These are phyloP conservation scores for Lumbricus terrestris DNA, from an alignment of 2,888 invertebrate species.

Conservation along the genomic window DNA sequence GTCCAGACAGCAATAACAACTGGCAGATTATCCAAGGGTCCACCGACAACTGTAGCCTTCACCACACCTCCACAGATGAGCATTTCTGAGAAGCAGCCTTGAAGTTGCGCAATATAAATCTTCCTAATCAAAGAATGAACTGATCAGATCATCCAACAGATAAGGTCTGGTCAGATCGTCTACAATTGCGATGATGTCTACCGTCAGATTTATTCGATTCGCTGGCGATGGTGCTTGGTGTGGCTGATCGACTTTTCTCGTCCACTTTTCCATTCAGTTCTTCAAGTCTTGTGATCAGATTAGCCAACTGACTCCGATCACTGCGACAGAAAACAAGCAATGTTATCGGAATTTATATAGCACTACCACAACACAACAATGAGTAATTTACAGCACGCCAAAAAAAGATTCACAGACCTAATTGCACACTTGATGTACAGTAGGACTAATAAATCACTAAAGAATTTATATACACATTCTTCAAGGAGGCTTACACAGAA, in stretches of 20 bases:
- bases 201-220: slow-evolving; percentile 33
- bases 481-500: too few relatives aligned
- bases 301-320: slow-evolving; percentile 76
- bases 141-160: not conserved
- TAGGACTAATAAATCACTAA: too few relatives aligned
- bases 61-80: too few relatives aligned
- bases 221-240: slow-evolving; percentile 35
- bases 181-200: not conserved
- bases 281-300: slow-evolving; percentile 67
- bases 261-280: slow-evolving; percentile 66
- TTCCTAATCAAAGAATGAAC: too few relatives aligned
- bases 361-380: not conserved
- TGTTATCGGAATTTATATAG: not conserved
- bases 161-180: not conserved
- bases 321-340: slow-evolving; percentile 63
- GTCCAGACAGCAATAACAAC: not conserved
- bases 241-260: slow-evolving; percentile 30
- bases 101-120: too few relatives aligned
- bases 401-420: not conserved
- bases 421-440: not conserved
- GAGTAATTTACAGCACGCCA: not conserved
- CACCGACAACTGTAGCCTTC: not conserved
- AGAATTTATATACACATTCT: too few relatives aligned
- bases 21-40: not conserved
- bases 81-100: too few relatives aligned